Percentiles rank a stretch among this genome's conserved stretches.
These are phyloP conservation scores for Heterodera schachtii DNA, from an alignment of 1,140 invertebrate species.

Conservation along the genomic window DNA sequence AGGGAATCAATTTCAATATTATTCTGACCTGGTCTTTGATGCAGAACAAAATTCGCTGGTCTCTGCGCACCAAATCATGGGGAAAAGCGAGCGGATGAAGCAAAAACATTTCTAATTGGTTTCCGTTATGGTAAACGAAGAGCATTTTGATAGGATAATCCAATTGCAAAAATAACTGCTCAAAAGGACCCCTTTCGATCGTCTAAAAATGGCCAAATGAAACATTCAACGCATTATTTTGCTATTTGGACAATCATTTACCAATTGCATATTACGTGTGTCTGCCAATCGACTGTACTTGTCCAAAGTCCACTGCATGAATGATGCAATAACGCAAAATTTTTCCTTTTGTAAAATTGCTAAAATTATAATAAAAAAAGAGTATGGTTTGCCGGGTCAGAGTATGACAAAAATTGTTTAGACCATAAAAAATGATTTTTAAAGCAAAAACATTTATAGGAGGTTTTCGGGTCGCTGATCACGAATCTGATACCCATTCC, in stretches of 20 bases:
- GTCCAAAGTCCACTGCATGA: slow-evolving; percentile 12
- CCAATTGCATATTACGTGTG: slow-evolving; percentile 18
- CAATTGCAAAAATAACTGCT: slow-evolving; percentile 18
- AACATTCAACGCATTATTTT: background rate
- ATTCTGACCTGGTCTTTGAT: slow-evolving; percentile 25
- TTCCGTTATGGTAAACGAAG: slow-evolving; percentile 19
- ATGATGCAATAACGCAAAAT: background rate
- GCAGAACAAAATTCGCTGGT: slow-evolving; percentile 12
- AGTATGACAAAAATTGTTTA: too few relatives aligned
- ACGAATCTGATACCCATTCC: too few relatives aligned
- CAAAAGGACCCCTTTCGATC: slow-evolving; percentile 2
- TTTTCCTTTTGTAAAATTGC: background rate
- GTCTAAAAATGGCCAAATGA: slow-evolving; percentile 4
- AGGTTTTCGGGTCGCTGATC: too few relatives aligned
- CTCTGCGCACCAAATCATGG: slow-evolving; percentile 20
- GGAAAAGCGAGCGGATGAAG: slow-evolving; percentile 15
- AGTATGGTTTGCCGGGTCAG: too few relatives aligned
- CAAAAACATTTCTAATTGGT: slow-evolving; percentile 15
- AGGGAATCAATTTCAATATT: background rate
- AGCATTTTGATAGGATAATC: slow-evolving; percentile 21
- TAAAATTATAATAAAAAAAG: too few relatives aligned
- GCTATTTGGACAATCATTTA: background rate
- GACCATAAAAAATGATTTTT: too few relatives aligned
- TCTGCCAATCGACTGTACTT: slow-evolving; percentile 24
- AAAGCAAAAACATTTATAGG: too few relatives aligned